These are phyloP conservation scores for Campylomormyrus tamandua DNA, from an alignment of 2,113 vertebrate genomes.

Conservation along the genomic window DNA sequence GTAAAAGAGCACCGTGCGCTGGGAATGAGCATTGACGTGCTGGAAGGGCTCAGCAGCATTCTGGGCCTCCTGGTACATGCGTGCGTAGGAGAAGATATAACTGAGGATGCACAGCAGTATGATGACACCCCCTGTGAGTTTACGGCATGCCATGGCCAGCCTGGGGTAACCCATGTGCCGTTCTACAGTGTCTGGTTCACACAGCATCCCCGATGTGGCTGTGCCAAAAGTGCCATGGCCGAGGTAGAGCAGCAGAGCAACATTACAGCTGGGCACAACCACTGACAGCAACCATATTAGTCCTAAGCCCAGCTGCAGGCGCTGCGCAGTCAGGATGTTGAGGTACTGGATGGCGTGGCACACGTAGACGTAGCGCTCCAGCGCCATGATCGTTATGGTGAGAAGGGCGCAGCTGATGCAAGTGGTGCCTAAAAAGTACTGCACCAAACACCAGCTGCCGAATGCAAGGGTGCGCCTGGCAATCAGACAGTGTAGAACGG, in stretches of 20 bases:
- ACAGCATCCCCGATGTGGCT: slow-evolving; percentile 38
- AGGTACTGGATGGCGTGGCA: slow-evolving; percentile 49
- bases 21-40: slow-evolving; percentile 37
- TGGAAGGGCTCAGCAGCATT: slow-evolving; percentile 47
- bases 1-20: slow-evolving; percentile 49
- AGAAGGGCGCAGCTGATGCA: slow-evolving; percentile 41
- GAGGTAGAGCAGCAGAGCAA: slow-evolving; percentile 35
- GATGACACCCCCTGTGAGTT: slow-evolving; percentile 6
- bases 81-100: slow-evolving; percentile 39
- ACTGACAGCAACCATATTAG: slow-evolving; percentile 40
- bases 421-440: slow-evolving; percentile 39
- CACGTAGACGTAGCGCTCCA: slow-evolving; percentile 54
- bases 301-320: slow-evolving; percentile 31
- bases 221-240: not conserved
- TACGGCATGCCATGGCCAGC: slow-evolving; percentile 32
- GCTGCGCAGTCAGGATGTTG: slow-evolving; percentile 34
- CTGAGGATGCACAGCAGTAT: slow-evolving; percentile 37
- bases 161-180: slow-evolving; percentile 46
- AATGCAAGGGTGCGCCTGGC: slow-evolving; percentile 33
- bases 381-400: slow-evolving; percentile 51
- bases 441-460: slow-evolving; percentile 40
- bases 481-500: slow-evolving; percentile 38
- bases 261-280: not conserved
- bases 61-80: slow-evolving; percentile 44
- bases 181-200: slow-evolving; percentile 50